Conservation (phyloP, 2,888 invertebrate species). For the Synergus itoensis region DNA sequence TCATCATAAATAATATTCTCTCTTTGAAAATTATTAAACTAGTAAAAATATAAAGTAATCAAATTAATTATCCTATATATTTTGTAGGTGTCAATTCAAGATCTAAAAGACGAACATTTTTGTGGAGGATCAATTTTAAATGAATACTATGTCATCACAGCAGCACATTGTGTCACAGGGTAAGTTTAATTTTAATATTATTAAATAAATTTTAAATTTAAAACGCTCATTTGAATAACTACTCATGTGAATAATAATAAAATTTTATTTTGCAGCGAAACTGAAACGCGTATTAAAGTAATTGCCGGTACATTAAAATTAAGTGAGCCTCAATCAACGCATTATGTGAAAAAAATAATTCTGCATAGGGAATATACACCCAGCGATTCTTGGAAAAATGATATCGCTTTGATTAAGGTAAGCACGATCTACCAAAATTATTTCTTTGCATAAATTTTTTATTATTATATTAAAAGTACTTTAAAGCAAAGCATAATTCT, state of each 20-base stretch:
- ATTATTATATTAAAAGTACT: too few species aligned
- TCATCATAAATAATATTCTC: background rate
- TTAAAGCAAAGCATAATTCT: too few species aligned
- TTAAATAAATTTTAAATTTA: background rate
- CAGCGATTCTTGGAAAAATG: slow-evolving; percentile 13
- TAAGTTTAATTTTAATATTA: slow-evolving; percentile 23
- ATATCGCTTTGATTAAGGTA: slow-evolving; percentile 18
- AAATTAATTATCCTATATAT: too few species aligned
- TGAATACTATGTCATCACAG: slow-evolving; percentile 50
- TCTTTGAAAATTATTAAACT: too few species aligned
- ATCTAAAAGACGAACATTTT: slow-evolving; percentile 42
- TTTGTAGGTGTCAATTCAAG: slow-evolving; percentile 48
- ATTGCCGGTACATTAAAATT: slow-evolving; percentile 23
- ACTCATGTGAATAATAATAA: background rate
- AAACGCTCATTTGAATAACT: background rate
- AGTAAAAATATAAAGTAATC: too few species aligned
- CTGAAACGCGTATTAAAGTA: background rate
- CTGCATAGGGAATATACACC: background rate
- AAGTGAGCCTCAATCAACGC: background rate
- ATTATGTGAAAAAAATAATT: slow-evolving; percentile 9
- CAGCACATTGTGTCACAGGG: slow-evolving; percentile 50
- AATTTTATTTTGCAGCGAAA: background rate
- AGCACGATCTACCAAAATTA: too few species aligned
- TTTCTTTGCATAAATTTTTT: too few species aligned
- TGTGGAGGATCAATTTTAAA: slow-evolving; percentile 55